phyloP scores from a whole-genome alignment of 2,888 invertebrate genomes.

The Liposcelis brunnea region DNA sequence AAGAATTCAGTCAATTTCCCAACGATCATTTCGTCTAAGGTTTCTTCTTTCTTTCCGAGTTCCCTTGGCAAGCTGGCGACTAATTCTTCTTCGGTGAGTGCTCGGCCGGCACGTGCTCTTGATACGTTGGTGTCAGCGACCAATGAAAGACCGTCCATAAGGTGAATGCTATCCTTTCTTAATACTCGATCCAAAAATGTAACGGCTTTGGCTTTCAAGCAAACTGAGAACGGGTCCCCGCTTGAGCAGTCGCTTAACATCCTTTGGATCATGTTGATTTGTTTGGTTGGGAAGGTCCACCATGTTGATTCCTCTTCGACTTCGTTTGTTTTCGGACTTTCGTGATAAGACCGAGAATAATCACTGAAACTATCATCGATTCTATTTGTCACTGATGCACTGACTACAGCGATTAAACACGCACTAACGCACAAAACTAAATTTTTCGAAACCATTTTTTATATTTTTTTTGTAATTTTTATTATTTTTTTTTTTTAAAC shows the following conservation, averaged over 20 bases:
- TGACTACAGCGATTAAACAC: no score
- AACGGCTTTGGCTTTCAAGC: constrained; percentile 6
- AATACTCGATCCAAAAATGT: constrained; percentile 5
- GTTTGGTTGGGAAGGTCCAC: constrained; percentile 4
- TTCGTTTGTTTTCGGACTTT: not conserved
- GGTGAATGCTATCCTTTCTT: constrained; percentile 1
- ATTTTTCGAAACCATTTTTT: no score
- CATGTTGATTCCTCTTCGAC: constrained; percentile 3
- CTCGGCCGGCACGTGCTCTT: constrained; percentile 5
- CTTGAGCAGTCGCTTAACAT: constrained; percentile 6
- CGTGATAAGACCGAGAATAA: no score
- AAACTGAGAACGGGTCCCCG: constrained; percentile 7
- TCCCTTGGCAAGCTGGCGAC: constrained; percentile 6
- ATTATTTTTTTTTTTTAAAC: no score
- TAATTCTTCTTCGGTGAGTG: constrained; percentile 6
- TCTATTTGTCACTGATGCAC: no score
- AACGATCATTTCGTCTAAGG: constrained; percentile 5
- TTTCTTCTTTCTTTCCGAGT: constrained; percentile 4
- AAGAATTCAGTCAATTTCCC: constrained; percentile 4
- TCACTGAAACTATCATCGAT: no score
- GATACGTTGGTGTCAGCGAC: constrained; percentile 1
- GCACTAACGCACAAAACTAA: no score
- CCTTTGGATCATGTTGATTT: constrained; percentile 1
- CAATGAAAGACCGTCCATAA: constrained; percentile 6
- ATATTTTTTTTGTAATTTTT: no score